Conservation (phyloP, 1,140 invertebrate species). For the Saccostrea echinata region DNA sequence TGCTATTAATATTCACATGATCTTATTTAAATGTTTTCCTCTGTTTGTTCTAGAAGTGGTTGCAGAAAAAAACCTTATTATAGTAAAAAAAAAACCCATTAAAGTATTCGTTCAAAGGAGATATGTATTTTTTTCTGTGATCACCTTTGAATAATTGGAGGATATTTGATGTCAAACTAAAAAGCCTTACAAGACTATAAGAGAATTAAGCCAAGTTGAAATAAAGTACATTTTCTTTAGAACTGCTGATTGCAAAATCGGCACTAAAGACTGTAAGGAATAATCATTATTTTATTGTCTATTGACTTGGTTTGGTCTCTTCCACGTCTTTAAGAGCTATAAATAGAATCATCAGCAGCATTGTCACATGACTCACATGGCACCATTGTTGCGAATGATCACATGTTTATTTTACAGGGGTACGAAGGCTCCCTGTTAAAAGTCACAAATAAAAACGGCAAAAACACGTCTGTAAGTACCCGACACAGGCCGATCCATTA, state of each 20-base stretch:
- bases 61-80: background rate
- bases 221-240: no score
- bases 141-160: no score
- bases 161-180: no score
- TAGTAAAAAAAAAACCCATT: background rate
- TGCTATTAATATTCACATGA: background rate
- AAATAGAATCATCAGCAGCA: background rate
- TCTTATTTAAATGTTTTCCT: background rate
- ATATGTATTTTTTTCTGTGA: background rate
- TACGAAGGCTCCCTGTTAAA: conserved; percentile 98
- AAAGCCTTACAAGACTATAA: no score
- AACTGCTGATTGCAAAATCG: no score
- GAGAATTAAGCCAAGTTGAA: no score
- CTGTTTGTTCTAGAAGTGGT: background rate
- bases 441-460: conserved; percentile 99
- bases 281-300: no score
- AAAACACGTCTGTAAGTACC: conserved; percentile 97
- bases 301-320: no score
- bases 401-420: conserved; percentile 76
- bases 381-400: conserved; percentile 47
- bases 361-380: background rate
- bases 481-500: conserved; percentile 10
- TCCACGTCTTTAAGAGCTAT: no score
- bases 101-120: background rate
- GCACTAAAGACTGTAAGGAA: no score